Percentiles rank a stretch among this genome's conserved stretches.
These are phyloP conservation scores for Tachyglossus aculeatus DNA, from an alignment of 2,797 vertebrate species.

Conservation along the genomic window DNA sequence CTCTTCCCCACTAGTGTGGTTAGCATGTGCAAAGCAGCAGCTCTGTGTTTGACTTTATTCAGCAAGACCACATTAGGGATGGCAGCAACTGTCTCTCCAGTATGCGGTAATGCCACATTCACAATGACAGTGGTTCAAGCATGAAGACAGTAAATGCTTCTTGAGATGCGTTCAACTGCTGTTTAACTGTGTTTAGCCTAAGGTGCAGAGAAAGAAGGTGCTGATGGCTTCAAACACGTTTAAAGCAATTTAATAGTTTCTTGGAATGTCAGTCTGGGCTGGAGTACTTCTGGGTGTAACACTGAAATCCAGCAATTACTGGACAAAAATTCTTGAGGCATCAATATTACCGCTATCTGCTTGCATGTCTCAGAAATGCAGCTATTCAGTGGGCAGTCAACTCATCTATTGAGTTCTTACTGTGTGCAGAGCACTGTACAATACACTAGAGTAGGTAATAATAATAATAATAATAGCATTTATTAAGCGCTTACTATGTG, in stretches of 20 bases:
- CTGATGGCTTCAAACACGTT: slow-evolving; percentile 74
- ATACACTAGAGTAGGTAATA: too few species aligned
- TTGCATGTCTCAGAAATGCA: not conserved
- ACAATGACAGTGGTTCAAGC: slow-evolving; percentile 74
- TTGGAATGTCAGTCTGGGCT: slow-evolving; percentile 61
- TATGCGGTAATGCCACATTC: slow-evolving; percentile 69
- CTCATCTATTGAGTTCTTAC: slow-evolving; percentile 17
- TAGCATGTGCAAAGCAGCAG: slow-evolving; percentile 60
- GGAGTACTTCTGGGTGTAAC: slow-evolving; percentile 21
- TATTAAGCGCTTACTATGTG: too few species aligned
- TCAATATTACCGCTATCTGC: not conserved
- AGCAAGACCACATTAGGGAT: slow-evolving; percentile 63
- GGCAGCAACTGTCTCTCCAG: slow-evolving; percentile 54
- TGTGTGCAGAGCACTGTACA: too few species aligned
- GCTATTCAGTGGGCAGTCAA: not conserved
- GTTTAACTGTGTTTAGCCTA: slow-evolving; percentile 73
- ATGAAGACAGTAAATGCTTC: slow-evolving; percentile 71
- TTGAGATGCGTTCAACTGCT: slow-evolving; percentile 74
- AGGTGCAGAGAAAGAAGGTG: slow-evolving; percentile 67
- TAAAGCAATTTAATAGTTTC: slow-evolving; percentile 77
- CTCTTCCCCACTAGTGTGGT: slow-evolving; percentile 53
- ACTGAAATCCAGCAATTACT: slow-evolving; percentile 50
- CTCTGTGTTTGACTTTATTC: slow-evolving; percentile 75
- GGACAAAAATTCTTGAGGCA: slow-evolving; percentile 35
- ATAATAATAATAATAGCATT: too few species aligned